Evolutionary conservation across 2,888 invertebrate genomes (phyloP).

Genomic region (Eutolmus rufibarbis): DNA sequence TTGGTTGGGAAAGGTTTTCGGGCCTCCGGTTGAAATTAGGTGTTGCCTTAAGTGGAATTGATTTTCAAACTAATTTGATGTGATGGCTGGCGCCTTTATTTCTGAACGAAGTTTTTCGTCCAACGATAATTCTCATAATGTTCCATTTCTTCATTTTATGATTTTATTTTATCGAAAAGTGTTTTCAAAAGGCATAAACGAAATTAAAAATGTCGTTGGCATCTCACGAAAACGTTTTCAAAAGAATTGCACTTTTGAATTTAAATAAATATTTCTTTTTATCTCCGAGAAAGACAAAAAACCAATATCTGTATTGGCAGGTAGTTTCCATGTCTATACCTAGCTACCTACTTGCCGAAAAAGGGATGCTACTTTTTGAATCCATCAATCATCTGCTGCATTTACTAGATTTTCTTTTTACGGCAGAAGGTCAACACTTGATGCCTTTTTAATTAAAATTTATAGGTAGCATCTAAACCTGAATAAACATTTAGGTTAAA

Average conservation of each 20-base stretch:
- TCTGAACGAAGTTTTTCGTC: background rate
- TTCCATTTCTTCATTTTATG: background rate
- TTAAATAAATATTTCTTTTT: background rate
- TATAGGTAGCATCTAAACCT: background rate
- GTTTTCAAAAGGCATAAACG: background rate
- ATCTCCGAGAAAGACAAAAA: background rate
- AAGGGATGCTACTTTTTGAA: background rate
- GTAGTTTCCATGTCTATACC: background rate
- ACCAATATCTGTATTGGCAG: background rate
- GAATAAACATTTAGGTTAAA: background rate
- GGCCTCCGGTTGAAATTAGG: background rate
- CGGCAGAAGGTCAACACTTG: background rate
- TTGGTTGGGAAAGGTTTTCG: background rate
- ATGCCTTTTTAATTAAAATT: background rate
- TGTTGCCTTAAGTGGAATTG: background rate
- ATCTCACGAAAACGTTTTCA: background rate
- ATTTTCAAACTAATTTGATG: slow-evolving; percentile 10
- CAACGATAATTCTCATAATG: slow-evolving; percentile 7
- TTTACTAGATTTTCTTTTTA: background rate
- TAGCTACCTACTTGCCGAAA: background rate
- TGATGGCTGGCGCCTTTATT: slow-evolving; percentile 1
- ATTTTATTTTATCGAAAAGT: background rate
- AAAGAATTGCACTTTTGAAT: background rate
- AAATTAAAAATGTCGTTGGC: background rate
- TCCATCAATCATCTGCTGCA: background rate